Conservation (phyloP, 2,888 invertebrate genomes). For the Parnassius apollo region DNA sequence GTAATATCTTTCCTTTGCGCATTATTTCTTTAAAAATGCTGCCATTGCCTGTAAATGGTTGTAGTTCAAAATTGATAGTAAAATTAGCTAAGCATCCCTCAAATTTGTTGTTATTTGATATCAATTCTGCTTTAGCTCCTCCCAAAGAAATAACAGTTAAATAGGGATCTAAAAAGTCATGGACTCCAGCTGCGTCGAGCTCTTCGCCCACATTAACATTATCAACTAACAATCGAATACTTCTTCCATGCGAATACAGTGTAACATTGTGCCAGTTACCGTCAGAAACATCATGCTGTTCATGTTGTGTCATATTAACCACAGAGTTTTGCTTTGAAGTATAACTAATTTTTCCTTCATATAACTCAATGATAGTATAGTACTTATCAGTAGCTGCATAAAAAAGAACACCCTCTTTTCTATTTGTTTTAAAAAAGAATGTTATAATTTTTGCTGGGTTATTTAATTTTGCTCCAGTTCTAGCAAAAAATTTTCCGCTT, state of each 20-base stretch:
- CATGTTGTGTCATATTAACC: constrained; percentile 90
- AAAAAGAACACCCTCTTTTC: constrained; percentile 89
- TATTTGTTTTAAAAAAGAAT: constrained; percentile 90
- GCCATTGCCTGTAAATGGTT: constrained; percentile 94
- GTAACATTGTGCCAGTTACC: constrained; percentile 95
- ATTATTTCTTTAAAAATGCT: constrained; percentile 87
- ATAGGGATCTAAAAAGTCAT: constrained; percentile 96
- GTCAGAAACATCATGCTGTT: constrained; percentile 84
- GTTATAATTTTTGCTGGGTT: constrained; percentile 87
- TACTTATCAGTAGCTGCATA: constrained; percentile 93
- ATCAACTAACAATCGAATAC: constrained; percentile 87
- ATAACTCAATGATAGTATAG: constrained; percentile 90
- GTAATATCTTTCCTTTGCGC: constrained; percentile 86
- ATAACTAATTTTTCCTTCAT: constrained; percentile 88
- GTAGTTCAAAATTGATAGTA: constrained; percentile 92
- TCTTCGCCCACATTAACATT: constrained; percentile 89
- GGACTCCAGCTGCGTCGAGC: constrained; percentile 91
- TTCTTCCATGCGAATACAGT: constrained; percentile 85
- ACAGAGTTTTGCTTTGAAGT: constrained; percentile 88
- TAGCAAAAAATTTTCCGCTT: constrained; percentile 47
- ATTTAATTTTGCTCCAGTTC: constrained; percentile 55
- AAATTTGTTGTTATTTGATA: constrained; percentile 84
- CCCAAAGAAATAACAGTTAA: constrained; percentile 90
- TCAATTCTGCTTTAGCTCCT: constrained; percentile 84
- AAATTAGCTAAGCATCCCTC: constrained; percentile 95